Evolutionary conservation across 2,888 invertebrate species (phyloP), one percentile per base, ranked within the genome.

Genomic region (Pelosia muscerda): DNA sequence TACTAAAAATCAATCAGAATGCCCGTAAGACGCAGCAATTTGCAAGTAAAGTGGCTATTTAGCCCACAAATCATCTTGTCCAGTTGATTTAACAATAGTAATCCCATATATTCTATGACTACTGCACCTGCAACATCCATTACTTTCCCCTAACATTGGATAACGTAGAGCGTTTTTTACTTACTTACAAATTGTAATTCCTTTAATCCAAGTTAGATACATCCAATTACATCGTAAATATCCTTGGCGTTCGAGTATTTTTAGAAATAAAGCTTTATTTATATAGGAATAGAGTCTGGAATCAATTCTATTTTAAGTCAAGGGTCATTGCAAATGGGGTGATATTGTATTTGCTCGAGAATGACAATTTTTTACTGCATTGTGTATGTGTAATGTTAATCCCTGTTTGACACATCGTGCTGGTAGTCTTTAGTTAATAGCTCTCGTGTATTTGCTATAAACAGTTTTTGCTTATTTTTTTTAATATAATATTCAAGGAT

Each of bases 201-300:
- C 91, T 91, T 86, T 94, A 95, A 94, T 94, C 94, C 93, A 88
- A 88, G 86, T 93, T 92, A 89, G 90, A 93, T 91, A 91, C 91
- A 93, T 94, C 92, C 93, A 94, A 94, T 94, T 94, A 92, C 90
- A 89, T 90, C 83, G 86, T 82, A 91, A 92, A 91, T 87, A 90
- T 87, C 86, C 79, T 75, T 73, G 26, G 59, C 23, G 10, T 62
- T 72, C 65, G 63, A 58, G 19, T 22, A 65, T 58, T 11, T 62
- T 22, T 65, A 23, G 10, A 68, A 84, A 76, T 63, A 28, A 10
- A 34, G 68, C 71, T 66, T 75, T 86, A 82, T 68, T 26, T 0
- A 0, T 0, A 1, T 10, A 0, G 0, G 0, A 0, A 19, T 81
- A 87, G 53, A 73, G 87, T 86, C 77, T 53, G 68, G 66, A 79